A percentile compares a stretch with the other conserved stretches of the same genome.
Conservation (phyloP, 2,113 vertebrate species). For the Megalops atlanticus region DNA sequence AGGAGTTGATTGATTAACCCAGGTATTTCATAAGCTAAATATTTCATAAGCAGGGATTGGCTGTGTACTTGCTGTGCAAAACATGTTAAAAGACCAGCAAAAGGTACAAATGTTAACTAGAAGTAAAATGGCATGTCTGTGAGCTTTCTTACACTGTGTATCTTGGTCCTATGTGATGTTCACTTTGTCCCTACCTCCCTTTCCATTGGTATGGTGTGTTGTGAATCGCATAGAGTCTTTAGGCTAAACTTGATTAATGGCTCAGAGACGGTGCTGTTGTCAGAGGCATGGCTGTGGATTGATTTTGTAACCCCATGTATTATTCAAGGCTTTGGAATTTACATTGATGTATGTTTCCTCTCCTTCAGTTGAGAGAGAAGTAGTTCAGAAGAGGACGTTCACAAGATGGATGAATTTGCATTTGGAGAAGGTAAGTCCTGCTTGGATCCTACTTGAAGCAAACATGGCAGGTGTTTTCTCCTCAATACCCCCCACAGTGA, state of each 20-base stretch:
- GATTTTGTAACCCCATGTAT: conserved; percentile 12
- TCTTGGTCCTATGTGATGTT: not conserved
- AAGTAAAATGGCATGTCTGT: not conserved
- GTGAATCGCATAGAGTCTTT: conserved; percentile 5
- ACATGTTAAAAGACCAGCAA: not conserved
- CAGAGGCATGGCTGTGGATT: not conserved
- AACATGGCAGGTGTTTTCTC: conserved; percentile 2
- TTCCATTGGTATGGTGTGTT: conserved; percentile 29
- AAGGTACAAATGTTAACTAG: not conserved
- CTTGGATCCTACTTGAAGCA: not conserved
- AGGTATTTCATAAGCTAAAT: no score
- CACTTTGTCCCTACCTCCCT: conserved; percentile 3
- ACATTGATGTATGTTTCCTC: conserved; percentile 37
- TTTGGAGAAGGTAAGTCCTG: conserved; percentile 84
- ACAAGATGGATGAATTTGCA: conserved; percentile 97
- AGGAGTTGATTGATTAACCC: no score
- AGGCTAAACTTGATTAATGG: conserved; percentile 33
- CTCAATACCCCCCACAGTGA: not conserved
- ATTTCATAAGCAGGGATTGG: not conserved
- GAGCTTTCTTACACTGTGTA: not conserved
- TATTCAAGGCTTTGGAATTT: conserved; percentile 20
- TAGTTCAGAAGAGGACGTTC: conserved; percentile 97
- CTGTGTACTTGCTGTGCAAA: no score
- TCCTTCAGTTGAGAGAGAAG: conserved; percentile 86
- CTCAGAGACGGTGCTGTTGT: not conserved